Evolutionary conservation across 2,113 vertebrate genomes (phyloP).

Genomic region (Oreocharis arfaki): DNA sequence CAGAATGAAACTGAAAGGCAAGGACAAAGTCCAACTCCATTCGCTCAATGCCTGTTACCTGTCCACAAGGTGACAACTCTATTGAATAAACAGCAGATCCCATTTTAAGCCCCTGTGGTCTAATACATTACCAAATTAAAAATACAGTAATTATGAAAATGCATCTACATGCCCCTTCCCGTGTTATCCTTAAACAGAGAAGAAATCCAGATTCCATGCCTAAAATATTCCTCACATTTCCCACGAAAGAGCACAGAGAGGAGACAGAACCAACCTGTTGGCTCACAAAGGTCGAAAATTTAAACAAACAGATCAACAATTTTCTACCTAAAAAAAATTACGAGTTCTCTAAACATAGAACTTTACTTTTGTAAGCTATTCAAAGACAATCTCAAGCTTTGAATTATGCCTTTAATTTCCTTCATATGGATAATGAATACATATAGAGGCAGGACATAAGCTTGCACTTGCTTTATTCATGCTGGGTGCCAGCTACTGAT

Average conservation of each 20-base stretch:
- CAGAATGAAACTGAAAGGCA: neutral
- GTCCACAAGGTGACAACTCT: neutral
- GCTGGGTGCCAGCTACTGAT: neutral
- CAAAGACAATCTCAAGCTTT: neutral
- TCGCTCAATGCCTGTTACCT: neutral
- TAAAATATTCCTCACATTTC: neutral
- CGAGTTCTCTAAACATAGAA: neutral
- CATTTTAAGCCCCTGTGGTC: neutral
- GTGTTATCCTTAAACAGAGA: neutral
- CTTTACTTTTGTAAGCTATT: neutral
- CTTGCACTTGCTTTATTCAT: neutral
- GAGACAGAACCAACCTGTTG: neutral
- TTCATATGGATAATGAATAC: neutral
- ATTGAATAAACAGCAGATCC: neutral
- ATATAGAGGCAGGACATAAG: neutral
- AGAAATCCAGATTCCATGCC: neutral
- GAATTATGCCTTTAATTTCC: neutral
- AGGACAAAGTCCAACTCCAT: neutral
- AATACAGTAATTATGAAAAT: neutral
- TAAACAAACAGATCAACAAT: neutral
- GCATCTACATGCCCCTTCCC: fast-evolving
- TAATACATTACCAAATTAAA: neutral
- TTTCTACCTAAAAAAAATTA: neutral
- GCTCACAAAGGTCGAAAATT: neutral
- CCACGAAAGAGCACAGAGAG: neutral